These are phyloP conservation scores for Rhabdomys dilectus DNA, from an alignment of 2,113 vertebrate species.

Conservation along the genomic window DNA sequence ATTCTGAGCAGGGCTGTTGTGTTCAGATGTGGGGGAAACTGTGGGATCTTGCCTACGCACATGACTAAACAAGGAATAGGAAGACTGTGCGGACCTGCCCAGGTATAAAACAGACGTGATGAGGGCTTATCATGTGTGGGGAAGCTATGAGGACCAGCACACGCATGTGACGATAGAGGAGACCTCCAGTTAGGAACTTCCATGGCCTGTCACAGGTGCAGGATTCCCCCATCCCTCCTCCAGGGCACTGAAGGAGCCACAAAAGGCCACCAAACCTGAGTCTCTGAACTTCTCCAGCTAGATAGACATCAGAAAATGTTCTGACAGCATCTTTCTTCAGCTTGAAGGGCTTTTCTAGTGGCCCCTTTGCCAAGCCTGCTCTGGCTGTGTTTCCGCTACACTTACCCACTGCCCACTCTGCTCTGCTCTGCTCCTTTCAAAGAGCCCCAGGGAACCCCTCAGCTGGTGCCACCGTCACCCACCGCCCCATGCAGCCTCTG, in stretches of 20 bases:
- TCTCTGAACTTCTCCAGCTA: background rate
- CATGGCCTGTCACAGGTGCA: background rate
- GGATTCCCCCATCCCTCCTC: background rate
- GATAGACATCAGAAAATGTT: background rate
- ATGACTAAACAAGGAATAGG: background rate
- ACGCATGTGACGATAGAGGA: no score
- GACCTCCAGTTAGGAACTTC: background rate
- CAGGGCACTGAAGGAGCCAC: background rate
- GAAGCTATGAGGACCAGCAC: background rate
- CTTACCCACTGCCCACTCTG: accelerated
- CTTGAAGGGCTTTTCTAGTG: background rate
- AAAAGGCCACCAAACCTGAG: no score
- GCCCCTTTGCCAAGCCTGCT: accelerated
- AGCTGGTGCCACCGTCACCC: background rate
- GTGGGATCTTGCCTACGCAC: background rate
- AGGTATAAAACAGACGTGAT: background rate
- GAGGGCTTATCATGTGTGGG: background rate
- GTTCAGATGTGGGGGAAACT: background rate
- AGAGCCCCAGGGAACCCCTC: background rate
- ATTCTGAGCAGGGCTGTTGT: background rate
- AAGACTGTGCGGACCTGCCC: background rate
- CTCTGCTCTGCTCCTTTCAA: no score
- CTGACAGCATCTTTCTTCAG: background rate
- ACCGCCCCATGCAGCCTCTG: conserved; percentile 19
- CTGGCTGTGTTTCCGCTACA: accelerated